Percentiles rank a stretch among this genome's conserved stretches.
Conservation (phyloP, 2,888 invertebrate species). For the Harpalus rufipes region DNA sequence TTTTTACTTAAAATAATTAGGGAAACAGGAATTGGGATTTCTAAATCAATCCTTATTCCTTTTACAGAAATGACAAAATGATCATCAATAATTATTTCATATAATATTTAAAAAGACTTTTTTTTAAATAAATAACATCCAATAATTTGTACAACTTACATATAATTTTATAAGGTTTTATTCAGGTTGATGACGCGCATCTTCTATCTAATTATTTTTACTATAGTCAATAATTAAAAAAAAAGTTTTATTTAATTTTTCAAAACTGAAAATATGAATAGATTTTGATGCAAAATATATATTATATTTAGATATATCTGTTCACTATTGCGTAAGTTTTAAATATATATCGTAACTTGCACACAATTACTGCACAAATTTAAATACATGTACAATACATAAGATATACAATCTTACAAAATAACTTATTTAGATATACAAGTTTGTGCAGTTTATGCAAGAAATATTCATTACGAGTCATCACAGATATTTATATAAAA, state of each 20-base stretch:
- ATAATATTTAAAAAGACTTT: too few relatives aligned
- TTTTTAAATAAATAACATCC: too few relatives aligned
- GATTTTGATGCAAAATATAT: conserved; percentile 32
- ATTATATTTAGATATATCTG: conserved; percentile 35
- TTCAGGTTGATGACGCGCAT: too few relatives aligned
- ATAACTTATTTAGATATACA: conserved; percentile 28
- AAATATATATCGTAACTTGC: conserved; percentile 22
- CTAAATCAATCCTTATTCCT: too few relatives aligned
- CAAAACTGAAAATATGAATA: conserved; percentile 15
- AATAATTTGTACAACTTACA: too few relatives aligned
- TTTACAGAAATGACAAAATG: too few relatives aligned
- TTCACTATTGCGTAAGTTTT: neutral
- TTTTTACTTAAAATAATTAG: too few relatives aligned
- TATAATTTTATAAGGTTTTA: too few relatives aligned
- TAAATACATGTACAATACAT: neutral
- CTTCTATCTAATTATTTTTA: too few relatives aligned
- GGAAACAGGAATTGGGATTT: too few relatives aligned
- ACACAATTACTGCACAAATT: conserved; percentile 34
- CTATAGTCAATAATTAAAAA: conserved; percentile 14
- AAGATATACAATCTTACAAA: conserved; percentile 10
- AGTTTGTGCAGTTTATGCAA: conserved; percentile 32
- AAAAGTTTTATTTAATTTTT: neutral
- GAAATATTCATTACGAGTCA: conserved; percentile 23
- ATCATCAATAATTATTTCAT: too few relatives aligned
- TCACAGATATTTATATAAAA: conserved; percentile 36